Evolutionary conservation across 2,888 invertebrate species (phyloP).

Genomic region (Helicoverpa assulta): DNA sequence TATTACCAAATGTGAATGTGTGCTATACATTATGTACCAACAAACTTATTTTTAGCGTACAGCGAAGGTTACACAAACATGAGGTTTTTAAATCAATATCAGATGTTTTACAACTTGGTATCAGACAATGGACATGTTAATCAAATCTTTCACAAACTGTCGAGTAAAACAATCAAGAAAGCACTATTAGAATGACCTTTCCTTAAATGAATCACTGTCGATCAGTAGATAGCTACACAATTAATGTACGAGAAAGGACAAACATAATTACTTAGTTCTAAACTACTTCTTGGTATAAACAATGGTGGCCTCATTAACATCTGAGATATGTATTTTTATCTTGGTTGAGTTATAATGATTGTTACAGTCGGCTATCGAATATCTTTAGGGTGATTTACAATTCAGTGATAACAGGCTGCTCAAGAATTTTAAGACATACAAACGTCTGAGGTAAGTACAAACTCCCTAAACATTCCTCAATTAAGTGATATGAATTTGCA

Average conservation of each 20-base stretch:
- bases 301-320: slow-evolving; percentile 43
- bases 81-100: background rate
- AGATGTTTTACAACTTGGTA: too few species aligned
- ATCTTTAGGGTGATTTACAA: background rate
- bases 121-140: background rate
- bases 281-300: slow-evolving; percentile 23
- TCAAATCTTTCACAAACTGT: background rate
- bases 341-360: slow-evolving; percentile 34
- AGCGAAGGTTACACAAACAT: background rate
- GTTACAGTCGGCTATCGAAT: background rate
- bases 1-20: slow-evolving; percentile 25
- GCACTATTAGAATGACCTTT: background rate
- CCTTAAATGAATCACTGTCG: background rate
- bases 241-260: background rate
- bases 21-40: background rate
- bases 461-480: background rate
- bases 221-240: background rate
- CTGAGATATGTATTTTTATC: slow-evolving; percentile 45
- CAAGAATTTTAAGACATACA: background rate
- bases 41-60: background rate
- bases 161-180: background rate
- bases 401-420: background rate
- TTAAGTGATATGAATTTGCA: slow-evolving; percentile 1
- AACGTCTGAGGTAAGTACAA: background rate
- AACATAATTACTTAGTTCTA: slow-evolving; percentile 10